These are phyloP conservation scores for Chauna torquata DNA, from an alignment of 2,113 vertebrate species.

Conservation along the genomic window DNA sequence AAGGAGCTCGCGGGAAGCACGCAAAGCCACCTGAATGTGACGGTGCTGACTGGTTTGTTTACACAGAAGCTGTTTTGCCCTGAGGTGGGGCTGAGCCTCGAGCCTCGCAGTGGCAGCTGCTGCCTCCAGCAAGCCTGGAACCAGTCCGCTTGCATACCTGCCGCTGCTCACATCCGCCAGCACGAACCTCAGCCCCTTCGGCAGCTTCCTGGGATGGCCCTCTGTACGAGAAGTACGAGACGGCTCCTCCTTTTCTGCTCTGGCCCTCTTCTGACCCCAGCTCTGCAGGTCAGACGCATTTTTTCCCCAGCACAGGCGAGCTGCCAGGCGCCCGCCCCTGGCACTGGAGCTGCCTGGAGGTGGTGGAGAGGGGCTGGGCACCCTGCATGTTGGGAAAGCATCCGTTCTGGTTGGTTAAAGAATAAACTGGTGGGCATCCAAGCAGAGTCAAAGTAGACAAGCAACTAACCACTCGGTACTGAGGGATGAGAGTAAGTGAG, in stretches of 20 bases:
- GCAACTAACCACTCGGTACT: background rate
- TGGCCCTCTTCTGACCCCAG: background rate
- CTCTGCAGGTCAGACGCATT: background rate
- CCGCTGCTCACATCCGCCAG: background rate
- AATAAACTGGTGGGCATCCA: background rate
- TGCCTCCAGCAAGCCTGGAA: background rate
- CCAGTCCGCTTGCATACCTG: constrained; percentile 39
- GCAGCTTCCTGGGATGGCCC: background rate
- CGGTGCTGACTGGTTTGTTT: background rate
- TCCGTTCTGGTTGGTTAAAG: background rate
- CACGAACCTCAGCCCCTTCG: rapidly evolving
- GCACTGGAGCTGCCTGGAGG: background rate
- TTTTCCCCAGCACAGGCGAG: rapidly evolving
- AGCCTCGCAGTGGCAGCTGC: rapidly evolving
- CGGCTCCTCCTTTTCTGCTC: background rate
- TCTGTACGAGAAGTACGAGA: background rate
- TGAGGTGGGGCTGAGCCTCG: background rate
- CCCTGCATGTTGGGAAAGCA: background rate
- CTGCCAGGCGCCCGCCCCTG: background rate
- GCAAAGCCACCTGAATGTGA: background rate
- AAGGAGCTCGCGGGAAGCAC: background rate
- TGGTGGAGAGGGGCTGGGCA: background rate
- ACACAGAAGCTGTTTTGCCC: background rate
- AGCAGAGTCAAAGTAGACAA: background rate
- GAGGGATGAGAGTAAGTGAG: background rate